Evolutionary conservation across 2,888 invertebrate genomes (phyloP).

Genomic region (Conistra vaccinii): DNA sequence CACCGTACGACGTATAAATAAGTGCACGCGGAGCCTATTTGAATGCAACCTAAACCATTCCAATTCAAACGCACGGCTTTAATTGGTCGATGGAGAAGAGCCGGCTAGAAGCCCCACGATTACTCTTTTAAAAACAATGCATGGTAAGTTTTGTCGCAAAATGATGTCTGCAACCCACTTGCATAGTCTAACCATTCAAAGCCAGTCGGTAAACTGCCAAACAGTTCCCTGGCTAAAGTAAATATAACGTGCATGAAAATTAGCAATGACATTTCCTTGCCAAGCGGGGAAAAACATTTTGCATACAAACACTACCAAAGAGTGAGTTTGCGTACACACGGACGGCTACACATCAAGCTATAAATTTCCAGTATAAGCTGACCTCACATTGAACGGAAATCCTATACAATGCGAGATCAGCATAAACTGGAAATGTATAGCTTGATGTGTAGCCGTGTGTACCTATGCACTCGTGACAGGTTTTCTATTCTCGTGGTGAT

Average conservation of each 20-base stretch:
- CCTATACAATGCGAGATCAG: too few species aligned
- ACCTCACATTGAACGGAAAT: too few species aligned
- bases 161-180: not conserved
- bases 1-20: not conserved
- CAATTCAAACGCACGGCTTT: not conserved
- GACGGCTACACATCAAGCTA: too few species aligned
- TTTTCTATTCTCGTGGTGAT: not conserved
- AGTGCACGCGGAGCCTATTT: not conserved
- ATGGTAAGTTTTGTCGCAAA: not conserved
- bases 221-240: not conserved
- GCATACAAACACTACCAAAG: not conserved
- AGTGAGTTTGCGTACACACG: not conserved
- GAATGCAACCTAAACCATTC: not conserved
- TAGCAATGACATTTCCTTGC: conserved; percentile 2
- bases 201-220: conserved; percentile 11
- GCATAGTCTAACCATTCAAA: conserved; percentile 13
- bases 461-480: not conserved
- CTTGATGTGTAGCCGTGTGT: too few species aligned
- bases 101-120: not conserved
- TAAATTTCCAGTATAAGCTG: too few species aligned
- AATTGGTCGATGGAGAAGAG: not conserved
- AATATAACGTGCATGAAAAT: conserved; percentile 4
- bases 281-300: conserved; percentile 20
- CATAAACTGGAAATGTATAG: too few species aligned
- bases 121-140: not conserved